A percentile compares a stretch with the other conserved stretches of the same genome.
Conservation (phyloP, 2,797 vertebrate genomes). For the Coregonus ussuriensis region DNA sequence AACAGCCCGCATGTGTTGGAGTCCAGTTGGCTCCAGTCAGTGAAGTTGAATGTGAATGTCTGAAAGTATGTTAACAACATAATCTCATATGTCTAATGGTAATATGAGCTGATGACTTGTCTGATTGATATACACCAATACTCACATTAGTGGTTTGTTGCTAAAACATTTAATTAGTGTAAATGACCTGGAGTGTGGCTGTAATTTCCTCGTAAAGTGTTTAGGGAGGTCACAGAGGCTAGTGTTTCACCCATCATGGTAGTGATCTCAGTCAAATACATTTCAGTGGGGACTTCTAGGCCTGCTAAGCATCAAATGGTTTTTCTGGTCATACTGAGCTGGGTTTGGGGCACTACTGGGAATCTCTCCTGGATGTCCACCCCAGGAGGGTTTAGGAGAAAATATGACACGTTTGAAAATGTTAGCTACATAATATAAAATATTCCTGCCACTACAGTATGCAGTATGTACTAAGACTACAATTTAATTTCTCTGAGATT, state of each 20-base stretch:
- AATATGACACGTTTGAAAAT: too few species aligned
- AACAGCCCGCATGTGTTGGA: neutral
- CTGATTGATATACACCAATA: neutral
- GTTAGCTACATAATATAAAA: conserved; percentile 5
- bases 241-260: conserved; percentile 1
- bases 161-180: neutral
- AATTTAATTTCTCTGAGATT: conserved; percentile 46
- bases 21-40: too few species aligned
- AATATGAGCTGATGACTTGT: neutral
- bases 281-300: conserved; percentile 25
- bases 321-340: neutral
- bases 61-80: neutral
- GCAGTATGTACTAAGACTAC: neutral
- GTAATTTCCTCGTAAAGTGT: conserved; percentile 16
- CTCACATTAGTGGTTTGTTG: conserved; percentile 10
- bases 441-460: conserved; percentile 32
- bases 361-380: conserved; percentile 25
- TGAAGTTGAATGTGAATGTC: neutral
- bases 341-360: conserved; percentile 8
- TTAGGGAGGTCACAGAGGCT: neutral
- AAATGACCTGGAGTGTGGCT: neutral
- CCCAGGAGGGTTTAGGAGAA: conserved; percentile 25
- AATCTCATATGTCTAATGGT: neutral
- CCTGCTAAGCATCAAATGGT: neutral
- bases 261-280: conserved; percentile 14